Evolutionary conservation across 2,113 vertebrate genomes (phyloP).

Genomic region (western clawed frog (Xenopus tropicalis)): DNA sequence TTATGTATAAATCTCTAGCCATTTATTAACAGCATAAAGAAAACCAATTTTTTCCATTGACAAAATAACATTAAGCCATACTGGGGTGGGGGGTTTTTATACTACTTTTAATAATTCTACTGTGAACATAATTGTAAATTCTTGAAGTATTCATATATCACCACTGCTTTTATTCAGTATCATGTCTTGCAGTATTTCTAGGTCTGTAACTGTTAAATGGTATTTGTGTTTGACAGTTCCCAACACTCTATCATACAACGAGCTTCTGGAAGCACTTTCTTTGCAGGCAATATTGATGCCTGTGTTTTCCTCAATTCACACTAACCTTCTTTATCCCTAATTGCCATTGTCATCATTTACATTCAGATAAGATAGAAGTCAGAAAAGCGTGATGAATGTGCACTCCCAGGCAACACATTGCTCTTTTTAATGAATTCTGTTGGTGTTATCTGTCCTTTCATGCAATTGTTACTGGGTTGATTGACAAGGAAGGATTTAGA

Average conservation of each 20-base stretch:
- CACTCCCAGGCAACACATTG: constrained; percentile 15
- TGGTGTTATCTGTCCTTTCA: constrained; percentile 29
- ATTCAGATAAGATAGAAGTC: constrained; percentile 30
- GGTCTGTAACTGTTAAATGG: constrained; percentile 21
- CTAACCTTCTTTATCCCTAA: constrained; percentile 16
- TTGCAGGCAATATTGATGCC: constrained; percentile 14
- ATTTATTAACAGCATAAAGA: too few relatives aligned
- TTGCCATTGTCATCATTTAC: constrained; percentile 35
- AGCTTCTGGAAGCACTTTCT: constrained; percentile 4
- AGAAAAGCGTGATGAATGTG: constrained; percentile 19
- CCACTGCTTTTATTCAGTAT: neutral
- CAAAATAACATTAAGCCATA: too few relatives aligned
- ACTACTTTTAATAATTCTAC: too few relatives aligned
- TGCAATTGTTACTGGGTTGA: constrained; percentile 31
- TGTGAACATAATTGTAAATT: too few relatives aligned
- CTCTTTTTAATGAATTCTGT: constrained; percentile 32
- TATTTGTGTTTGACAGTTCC: constrained; percentile 7
- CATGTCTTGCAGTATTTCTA: neutral
- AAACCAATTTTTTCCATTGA: too few relatives aligned
- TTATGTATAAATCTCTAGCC: too few relatives aligned
- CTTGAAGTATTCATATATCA: too few relatives aligned
- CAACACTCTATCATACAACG: neutral
- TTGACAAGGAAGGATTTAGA: constrained; percentile 18
- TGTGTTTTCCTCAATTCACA: constrained; percentile 25
- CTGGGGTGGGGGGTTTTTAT: too few relatives aligned